A percentile compares a stretch with the other conserved stretches of the same genome.
phyloP scores from a whole-genome alignment of 2,888 invertebrate species.

The Platerodrilus igneus region DNA sequence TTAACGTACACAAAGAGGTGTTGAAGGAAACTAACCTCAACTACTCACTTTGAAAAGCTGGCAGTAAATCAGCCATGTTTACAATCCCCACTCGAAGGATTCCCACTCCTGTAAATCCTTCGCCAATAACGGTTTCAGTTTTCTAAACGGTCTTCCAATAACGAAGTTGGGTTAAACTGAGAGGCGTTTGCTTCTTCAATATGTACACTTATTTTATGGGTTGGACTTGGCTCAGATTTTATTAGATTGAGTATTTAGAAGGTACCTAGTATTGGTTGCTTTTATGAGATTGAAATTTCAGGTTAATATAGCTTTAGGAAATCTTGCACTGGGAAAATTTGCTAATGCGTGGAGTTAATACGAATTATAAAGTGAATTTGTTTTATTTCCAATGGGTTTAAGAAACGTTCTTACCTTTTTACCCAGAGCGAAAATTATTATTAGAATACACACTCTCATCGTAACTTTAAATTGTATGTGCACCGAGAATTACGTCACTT shows the following conservation, averaged over 20 bases:
- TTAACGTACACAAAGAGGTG: conserved; percentile 37
- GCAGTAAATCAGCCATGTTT: conserved; percentile 50
- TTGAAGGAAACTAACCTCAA: conserved; percentile 43
- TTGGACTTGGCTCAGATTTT: conserved; percentile 46
- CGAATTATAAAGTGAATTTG: no score
- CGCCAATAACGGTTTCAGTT: conserved; percentile 36
- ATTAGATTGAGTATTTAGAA: conserved; percentile 48
- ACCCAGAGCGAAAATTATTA: no score
- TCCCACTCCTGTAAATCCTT: conserved; percentile 29
- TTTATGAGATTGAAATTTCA: no score
- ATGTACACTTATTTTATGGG: conserved; percentile 47
- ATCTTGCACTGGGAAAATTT: no score
- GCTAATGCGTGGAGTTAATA: no score
- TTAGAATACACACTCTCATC: no score
- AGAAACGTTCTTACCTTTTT: no score
- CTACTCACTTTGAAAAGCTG: conserved; percentile 30
- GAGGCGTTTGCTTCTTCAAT: conserved; percentile 41
- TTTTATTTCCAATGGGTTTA: no score
- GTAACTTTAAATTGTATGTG: no score
- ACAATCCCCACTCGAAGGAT: conserved; percentile 35
- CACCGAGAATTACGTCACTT: no score
- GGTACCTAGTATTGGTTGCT: conserved; percentile 44
- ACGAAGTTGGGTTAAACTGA: conserved; percentile 23
- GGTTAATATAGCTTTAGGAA: no score
- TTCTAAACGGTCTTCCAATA: conserved; percentile 43